Base-by-base conservation (phyloP, 1,140 invertebrate genomes). In the Thrips palmi region DNA sequence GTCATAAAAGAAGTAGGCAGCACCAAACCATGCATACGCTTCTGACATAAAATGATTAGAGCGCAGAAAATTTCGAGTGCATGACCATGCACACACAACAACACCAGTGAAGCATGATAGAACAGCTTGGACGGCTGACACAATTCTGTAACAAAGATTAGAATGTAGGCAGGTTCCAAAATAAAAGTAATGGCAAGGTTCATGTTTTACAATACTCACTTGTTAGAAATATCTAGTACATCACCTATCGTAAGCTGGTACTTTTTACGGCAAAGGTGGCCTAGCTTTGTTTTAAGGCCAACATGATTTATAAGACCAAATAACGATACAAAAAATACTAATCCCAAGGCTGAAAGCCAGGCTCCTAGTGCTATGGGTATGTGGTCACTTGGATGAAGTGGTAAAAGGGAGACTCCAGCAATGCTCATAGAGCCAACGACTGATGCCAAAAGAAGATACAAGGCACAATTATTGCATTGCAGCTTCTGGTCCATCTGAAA, bases 1-100 rank as follows among this genome's bases (percentile, higher is more conserved):
- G 52, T 78, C 75, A 47, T 78, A 78, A 52, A 74, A 64, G 50
- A 81, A 81, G 52, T 81, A 81, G 1, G 77, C 72, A 21, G 75
- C 65, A 3, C 71, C 76, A 53, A 81, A 79, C 68, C 70, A 77
- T 0, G 74, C 72, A 55, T 79, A 81, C 0, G 68, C 66, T 50
- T 79, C 72, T 14, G 71, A 74, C 43, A 77, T 60, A 51, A 69
- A 76, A 55, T 77, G 72, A 2, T 65, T 71, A 4, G 70, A 60
- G 24, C 62, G 62, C 29, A 75, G 53, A 30, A 76, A 67, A 48
- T 72, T 64, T 25, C 68, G 54, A 34, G 63, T 61, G 53, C 73
- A 75, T 4, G 71, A 75, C 47, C 69, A 70, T 17, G 60, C 56
- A 47, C 68, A 70, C 23, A 74, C 68, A 12, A 73, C 59, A 11